A percentile compares a stretch with the other conserved stretches of the same genome.
Evolutionary conservation across 2,888 invertebrate genomes (phyloP).

Genomic region (Carabus problematicus): DNA sequence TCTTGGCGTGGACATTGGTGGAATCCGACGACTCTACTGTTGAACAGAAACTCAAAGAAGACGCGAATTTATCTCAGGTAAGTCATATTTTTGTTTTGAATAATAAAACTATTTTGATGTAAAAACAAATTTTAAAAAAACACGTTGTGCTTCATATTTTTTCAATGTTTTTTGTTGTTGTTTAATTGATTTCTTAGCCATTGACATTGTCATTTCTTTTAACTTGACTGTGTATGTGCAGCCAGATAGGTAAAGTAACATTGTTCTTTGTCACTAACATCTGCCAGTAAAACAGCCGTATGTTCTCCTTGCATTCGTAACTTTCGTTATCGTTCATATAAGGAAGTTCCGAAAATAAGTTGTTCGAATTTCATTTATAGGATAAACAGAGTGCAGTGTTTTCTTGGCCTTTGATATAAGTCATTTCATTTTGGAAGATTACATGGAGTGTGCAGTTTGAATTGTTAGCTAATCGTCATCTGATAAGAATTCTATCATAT

Average conservation of each 20-base stretch:
- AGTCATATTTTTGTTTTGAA: slow-evolving; percentile 38
- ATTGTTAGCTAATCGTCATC: no score
- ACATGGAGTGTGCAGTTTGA: no score
- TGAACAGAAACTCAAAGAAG: slow-evolving; percentile 69
- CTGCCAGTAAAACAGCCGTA: slow-evolving; percentile 14
- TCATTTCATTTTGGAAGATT: no score
- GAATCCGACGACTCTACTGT: slow-evolving; percentile 57
- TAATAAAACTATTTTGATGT: neutral
- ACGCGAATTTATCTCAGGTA: slow-evolving; percentile 75
- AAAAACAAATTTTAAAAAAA: no score
- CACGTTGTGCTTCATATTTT: neutral
- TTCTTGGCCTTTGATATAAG: no score
- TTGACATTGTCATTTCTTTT: slow-evolving; percentile 37
- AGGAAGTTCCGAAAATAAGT: no score
- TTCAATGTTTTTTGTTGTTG: neutral
- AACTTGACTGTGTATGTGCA: slow-evolving; percentile 15
- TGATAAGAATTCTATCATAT: no score
- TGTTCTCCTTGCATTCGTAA: no score
- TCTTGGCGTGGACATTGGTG: slow-evolving; percentile 33
- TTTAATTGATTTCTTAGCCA: neutral
- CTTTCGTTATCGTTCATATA: no score
- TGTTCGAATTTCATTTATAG: no score
- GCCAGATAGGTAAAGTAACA: slow-evolving; percentile 41
- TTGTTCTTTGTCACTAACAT: slow-evolving; percentile 41
- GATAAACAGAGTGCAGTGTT: no score